Percentiles rank a stretch among this genome's conserved stretches.
These are phyloP conservation scores for Tipula confusa DNA, from an alignment of 2,888 invertebrate species.

Conservation along the genomic window DNA sequence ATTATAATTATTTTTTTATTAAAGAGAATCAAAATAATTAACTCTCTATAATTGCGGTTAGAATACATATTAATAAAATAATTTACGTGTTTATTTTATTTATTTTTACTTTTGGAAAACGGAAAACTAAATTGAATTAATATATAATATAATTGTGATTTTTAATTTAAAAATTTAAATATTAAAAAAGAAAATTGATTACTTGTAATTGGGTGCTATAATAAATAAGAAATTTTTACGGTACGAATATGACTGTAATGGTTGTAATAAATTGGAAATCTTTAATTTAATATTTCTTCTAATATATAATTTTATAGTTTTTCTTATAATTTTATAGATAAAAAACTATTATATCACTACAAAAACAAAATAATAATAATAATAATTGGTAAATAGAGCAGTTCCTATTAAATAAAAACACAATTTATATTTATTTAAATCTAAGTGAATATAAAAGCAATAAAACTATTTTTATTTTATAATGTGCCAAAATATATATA, in stretches of 20 bases:
- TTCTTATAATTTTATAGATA: neutral
- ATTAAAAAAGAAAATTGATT: neutral
- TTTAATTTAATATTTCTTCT: neutral
- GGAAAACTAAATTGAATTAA: slow-evolving; percentile 8
- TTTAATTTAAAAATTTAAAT: slow-evolving; percentile 12
- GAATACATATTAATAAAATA: neutral
- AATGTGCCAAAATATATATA: neutral
- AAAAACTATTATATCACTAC: neutral
- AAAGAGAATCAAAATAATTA: neutral
- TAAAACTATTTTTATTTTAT: neutral
- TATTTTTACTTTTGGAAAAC: neutral
- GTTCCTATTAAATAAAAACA: neutral
- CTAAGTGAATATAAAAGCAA: neutral
- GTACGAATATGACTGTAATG: neutral
- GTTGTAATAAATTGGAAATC: neutral
- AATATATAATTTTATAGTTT: neutral
- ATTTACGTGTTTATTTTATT: neutral
- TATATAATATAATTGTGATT: neutral
- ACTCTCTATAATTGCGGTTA: neutral
- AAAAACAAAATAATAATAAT: neutral
- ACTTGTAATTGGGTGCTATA: neutral
- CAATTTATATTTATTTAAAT: neutral
- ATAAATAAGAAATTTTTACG: neutral
- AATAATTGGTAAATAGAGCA: neutral
- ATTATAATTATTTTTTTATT: neutral